phyloP scores from a whole-genome alignment of 2,797 vertebrate genomes.

The Carapus acus region DNA sequence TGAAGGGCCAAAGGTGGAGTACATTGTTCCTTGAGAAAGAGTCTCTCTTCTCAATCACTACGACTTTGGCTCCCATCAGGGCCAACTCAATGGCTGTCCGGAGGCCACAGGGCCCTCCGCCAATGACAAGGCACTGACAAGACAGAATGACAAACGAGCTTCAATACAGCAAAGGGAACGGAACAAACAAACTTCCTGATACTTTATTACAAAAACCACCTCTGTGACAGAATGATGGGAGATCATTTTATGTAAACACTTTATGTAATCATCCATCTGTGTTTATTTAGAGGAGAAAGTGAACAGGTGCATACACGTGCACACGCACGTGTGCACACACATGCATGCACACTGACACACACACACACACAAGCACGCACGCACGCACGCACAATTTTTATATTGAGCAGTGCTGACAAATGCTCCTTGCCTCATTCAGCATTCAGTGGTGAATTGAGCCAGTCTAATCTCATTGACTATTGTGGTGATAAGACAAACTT shows the following conservation, averaged over 20 bases:
- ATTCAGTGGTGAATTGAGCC: too few relatives aligned
- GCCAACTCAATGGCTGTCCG: constrained; percentile 94
- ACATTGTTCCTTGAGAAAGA: constrained; percentile 97
- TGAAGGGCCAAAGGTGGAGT: constrained; percentile 95
- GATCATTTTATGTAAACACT: too few relatives aligned
- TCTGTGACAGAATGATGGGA: constrained; percentile 7
- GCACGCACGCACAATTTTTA: too few relatives aligned
- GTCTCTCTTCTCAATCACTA: constrained; percentile 93
- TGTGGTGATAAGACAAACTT: too few relatives aligned
- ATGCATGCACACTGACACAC: too few relatives aligned
- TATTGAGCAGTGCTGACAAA: too few relatives aligned
- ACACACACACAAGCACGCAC: too few relatives aligned
- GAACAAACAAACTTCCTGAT: background rate
- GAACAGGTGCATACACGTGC: too few relatives aligned
- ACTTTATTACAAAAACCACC: constrained; percentile 20
- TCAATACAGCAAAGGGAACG: constrained; percentile 17
- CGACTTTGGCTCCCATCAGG: constrained; percentile 90
- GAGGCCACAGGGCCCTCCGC: constrained; percentile 92
- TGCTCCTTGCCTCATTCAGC: too few relatives aligned
- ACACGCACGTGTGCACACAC: too few relatives aligned
- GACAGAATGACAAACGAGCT: constrained; percentile 22
- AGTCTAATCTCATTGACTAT: too few relatives aligned
- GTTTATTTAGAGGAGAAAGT: background rate
- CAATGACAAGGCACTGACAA: constrained; percentile 89
- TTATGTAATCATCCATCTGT: too few relatives aligned